These are phyloP conservation scores for Clarias fuscus DNA, from an alignment of 2,797 vertebrate genomes.

Conservation along the genomic window DNA sequence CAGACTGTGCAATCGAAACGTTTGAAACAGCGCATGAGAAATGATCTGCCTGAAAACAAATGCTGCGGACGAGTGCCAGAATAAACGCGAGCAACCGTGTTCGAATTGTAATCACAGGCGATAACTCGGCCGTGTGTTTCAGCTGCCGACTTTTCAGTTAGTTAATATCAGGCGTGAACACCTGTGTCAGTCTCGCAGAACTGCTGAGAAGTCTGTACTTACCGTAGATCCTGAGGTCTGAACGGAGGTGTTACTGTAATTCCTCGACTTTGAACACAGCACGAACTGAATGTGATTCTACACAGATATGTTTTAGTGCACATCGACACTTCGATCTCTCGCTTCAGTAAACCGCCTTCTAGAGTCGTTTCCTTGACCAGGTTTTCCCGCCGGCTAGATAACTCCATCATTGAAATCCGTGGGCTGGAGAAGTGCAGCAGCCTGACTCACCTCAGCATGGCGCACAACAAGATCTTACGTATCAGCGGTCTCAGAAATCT, in stretches of 20 bases:
- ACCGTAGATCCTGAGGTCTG: not conserved
- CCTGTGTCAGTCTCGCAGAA: not conserved
- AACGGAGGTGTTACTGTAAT: not conserved
- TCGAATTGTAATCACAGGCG: not conserved
- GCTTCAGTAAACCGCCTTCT: not conserved
- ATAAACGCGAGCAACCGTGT: not conserved
- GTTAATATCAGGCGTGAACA: not conserved
- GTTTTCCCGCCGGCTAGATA: conserved; percentile 70
- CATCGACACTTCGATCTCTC: not conserved
- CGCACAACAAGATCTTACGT: conserved; percentile 81
- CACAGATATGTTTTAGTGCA: not conserved
- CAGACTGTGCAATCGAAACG: not conserved
- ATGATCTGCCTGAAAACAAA: not conserved
- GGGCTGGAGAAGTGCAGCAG: conserved; percentile 81
- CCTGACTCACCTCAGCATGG: conserved; percentile 82
- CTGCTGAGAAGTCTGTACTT: not conserved
- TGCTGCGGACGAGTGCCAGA: not conserved
- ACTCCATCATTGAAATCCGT: conserved; percentile 79
- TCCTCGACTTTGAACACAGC: not conserved
- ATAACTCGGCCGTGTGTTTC: not conserved
- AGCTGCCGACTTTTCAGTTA: not conserved
- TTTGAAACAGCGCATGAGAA: not conserved
- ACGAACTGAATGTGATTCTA: not conserved
- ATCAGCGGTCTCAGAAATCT: conserved; percentile 75
- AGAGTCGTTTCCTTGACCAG: conserved; percentile 41